Percentiles rank a stretch among this genome's conserved stretches.
These are phyloP conservation scores for Drosophila affinis DNA, from an alignment of 2,888 invertebrate genomes.

Conservation along the genomic window DNA sequence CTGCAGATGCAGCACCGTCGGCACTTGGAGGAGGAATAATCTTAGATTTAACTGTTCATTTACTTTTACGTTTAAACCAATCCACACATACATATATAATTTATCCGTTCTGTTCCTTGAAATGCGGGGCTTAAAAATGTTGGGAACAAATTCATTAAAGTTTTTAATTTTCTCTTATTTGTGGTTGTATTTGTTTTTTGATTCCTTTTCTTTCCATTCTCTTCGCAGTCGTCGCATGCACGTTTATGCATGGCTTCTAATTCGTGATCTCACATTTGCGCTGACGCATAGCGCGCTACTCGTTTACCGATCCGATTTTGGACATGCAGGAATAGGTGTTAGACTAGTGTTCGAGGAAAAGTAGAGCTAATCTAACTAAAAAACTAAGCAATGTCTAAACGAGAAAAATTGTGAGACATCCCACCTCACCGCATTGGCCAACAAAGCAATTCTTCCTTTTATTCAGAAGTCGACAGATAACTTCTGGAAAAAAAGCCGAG, in stretches of 20 bases:
- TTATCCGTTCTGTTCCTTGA: neutral
- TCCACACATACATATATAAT: neutral
- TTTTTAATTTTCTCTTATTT: neutral
- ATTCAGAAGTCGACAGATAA: no score
- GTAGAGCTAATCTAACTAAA: no score
- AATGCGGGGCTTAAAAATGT: neutral
- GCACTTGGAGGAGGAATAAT: constrained; percentile 48
- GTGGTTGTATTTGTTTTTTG: neutral
- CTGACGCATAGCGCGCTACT: no score
- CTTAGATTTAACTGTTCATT: constrained; percentile 6
- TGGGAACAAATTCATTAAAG: neutral
- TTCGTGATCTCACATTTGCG: neutral
- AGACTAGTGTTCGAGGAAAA: no score
- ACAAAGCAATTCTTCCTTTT: no score
- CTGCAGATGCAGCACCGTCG: constrained; percentile 88
- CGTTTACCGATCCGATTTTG: no score
- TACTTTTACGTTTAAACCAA: neutral
- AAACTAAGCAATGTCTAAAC: no score
- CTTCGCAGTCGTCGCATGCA: neutral
- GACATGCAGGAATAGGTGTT: no score
- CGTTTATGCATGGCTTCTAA: neutral
- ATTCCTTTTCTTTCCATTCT: neutral
- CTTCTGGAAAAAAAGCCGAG: neutral
- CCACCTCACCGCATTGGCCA: no score
- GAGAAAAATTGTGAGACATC: no score